Percentiles rank a stretch among this genome's conserved stretches.
phyloP scores from a whole-genome alignment of 2,888 invertebrate genomes.

The Torymus texanus region DNA sequence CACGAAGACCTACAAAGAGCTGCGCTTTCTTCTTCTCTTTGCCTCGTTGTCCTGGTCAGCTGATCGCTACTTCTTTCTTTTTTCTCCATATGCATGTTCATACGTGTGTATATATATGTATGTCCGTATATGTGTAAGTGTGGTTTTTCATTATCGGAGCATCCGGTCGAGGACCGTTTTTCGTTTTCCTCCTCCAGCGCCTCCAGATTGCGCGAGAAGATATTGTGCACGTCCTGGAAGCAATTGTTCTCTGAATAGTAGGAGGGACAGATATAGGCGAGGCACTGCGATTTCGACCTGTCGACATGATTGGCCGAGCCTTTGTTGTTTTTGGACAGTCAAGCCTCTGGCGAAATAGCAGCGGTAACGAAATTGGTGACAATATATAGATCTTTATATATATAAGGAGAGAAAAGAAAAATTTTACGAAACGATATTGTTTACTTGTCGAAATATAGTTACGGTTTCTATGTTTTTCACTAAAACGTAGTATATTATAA shows the following conservation, averaged over 20 bases:
- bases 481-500: no score
- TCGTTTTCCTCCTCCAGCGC: neutral
- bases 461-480: no score
- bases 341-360: no score
- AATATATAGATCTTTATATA: no score
- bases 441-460: no score
- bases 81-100: neutral
- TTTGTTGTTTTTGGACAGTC: no score
- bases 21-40: slow-evolving; percentile 40
- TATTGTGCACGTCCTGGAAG: neutral
- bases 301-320: neutral
- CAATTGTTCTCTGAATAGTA: neutral
- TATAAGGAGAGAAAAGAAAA: no score
- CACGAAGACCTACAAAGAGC: slow-evolving; percentile 50
- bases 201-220: neutral
- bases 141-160: slow-evolving; percentile 32
- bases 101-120: neutral
- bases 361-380: no score
- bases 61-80: neutral
- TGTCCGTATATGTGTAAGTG: neutral
- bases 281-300: neutral
- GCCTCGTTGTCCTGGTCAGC: neutral
- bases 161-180: slow-evolving; percentile 22
- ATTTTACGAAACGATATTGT: no score
- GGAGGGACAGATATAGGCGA: neutral